phyloP scores from a whole-genome alignment of 2,113 vertebrate species.

The Elanoides forficatus region DNA sequence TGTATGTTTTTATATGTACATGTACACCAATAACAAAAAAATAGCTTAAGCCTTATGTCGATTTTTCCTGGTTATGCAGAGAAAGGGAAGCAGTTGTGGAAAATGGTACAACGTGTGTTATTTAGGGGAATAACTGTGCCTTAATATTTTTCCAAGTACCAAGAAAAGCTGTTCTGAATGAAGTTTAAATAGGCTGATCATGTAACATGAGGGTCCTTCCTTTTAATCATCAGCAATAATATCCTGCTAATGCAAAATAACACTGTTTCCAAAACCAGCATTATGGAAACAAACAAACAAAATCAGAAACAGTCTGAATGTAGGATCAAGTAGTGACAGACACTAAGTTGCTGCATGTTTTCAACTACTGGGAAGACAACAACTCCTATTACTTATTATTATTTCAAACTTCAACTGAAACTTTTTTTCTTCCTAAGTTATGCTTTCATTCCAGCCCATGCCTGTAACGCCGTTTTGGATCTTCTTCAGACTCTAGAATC shows the following conservation, averaged over 20 bases:
- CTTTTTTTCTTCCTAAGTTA: not conserved
- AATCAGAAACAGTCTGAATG: not conserved
- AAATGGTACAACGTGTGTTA: not conserved
- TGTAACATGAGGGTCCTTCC: not conserved
- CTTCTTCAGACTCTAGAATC: not conserved
- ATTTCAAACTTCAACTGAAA: not conserved
- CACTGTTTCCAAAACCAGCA: not conserved
- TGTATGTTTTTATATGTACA: not conserved
- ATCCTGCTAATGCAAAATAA: not conserved
- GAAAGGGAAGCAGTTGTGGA: not conserved
- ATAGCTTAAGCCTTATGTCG: accelerated
- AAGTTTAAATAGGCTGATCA: not conserved
- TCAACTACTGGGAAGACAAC: not conserved
- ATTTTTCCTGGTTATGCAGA: not conserved
- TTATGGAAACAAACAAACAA: not conserved
- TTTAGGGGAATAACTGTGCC: not conserved
- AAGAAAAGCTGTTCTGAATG: not conserved
- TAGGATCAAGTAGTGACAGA: not conserved
- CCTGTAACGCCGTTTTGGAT: not conserved
- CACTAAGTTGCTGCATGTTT: not conserved
- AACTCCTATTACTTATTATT: not conserved
- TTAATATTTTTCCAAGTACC: not conserved
- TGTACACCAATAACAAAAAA: not conserved
- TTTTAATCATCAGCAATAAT: not conserved
- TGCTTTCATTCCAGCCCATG: not conserved